Evolutionary conservation across 2,797 vertebrate genomes (phyloP), one percentile per base, ranked within the genome.

Genomic region (Loris lydekkerianus): DNA sequence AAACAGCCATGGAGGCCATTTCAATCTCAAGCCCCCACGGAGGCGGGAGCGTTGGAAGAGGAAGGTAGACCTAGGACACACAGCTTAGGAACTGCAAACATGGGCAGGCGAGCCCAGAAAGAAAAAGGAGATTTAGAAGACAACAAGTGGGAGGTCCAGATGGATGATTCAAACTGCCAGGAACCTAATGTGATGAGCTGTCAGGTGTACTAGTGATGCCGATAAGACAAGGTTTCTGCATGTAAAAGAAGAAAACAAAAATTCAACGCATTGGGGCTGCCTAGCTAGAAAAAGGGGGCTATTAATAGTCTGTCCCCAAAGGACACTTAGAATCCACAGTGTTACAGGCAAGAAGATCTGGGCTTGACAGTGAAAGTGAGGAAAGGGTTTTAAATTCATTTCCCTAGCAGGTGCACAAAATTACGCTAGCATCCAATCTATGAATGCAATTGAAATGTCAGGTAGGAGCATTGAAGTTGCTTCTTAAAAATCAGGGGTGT

Each of bases 221-320:
- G 34, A 27, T 65, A 82, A 89, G 53, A 84, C 75, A 89, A 56
- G 31, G 29, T 94, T 63, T 92, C 88, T 77, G n/a, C 29, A 56
- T 49, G 34, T 75, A 65, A 93, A 97, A 92, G 76, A 84, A 94
- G 70, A 80, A 85, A 93, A 58, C 11, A 78, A 43, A 77, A 93
- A 37, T 7, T 70, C 23, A 65, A 88, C 8, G 40, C 49, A 86
- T 65, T 77, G 43, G 37, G 29, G 40, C 29, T 93, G 23, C 60
- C 65, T 86, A 29, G 46, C 34, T 58, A 37, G 46, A 63, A 87
- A 77, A 93, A 94, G 34, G 53, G 13, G 20, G 6, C 11, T 95
- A 53, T 70, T 86, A 40, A 72, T 63, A 69, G 37, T 93, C 86
- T 80, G 15, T 56, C 29, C 43, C 15, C 27, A 76, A 75, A 85